Percentiles rank a stretch among this genome's conserved stretches.
Conservation (phyloP, 2,113 vertebrate species). For the Barnardius zonarius region DNA sequence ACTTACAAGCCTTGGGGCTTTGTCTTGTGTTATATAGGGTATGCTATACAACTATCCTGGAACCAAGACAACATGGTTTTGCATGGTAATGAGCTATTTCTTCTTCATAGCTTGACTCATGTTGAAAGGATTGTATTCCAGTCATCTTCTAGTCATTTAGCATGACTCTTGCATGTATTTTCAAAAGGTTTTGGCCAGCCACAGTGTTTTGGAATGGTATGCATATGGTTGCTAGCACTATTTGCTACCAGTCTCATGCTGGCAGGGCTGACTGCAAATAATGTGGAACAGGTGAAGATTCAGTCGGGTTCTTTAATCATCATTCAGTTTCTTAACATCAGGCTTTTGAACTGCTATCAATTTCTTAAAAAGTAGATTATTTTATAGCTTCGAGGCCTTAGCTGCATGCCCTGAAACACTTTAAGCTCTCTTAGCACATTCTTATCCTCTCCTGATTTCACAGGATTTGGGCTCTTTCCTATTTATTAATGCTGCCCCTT, state of each 20-base stretch:
- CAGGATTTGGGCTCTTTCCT: neutral
- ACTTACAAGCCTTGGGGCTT: conserved; percentile 18
- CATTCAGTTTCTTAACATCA: neutral
- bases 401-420: neutral
- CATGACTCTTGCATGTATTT: neutral
- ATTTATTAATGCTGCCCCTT: conserved; percentile 23
- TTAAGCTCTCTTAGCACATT: neutral
- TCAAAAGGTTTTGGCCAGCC: neutral
- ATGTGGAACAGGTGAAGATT: neutral
- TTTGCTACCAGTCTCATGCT: neutral
- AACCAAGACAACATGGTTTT: neutral
- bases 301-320: neutral
- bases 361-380: neutral
- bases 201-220: neutral
- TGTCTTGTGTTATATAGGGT: conserved; percentile 22
- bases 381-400: neutral
- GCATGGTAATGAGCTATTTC: conserved; percentile 27
- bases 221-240: neutral
- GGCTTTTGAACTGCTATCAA: neutral
- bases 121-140: neutral
- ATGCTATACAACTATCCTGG: conserved; percentile 41
- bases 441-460: neutral
- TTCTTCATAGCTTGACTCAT: neutral
- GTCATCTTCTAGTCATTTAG: neutral
- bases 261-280: neutral